Conservation (phyloP, 1,140 invertebrate genomes). For the Tigriopus japonicus region DNA sequence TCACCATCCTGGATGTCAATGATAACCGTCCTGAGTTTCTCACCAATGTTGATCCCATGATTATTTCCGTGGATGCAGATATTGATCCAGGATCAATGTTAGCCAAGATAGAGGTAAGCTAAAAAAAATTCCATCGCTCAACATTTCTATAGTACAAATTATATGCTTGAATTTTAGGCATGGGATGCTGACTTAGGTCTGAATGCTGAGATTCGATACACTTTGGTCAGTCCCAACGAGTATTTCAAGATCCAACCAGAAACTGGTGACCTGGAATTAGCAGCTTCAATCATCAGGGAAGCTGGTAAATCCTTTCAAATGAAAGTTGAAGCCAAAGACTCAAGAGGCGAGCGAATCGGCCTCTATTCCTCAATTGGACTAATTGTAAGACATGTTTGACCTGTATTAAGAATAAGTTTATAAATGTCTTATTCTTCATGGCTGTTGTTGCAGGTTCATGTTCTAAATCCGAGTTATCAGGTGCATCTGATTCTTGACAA, state of each 20-base stretch:
- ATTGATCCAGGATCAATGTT: neutral
- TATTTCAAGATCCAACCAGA: neutral
- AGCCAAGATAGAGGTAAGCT: neutral
- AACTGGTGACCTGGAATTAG: neutral
- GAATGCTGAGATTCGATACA: neutral
- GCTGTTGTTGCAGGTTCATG: neutral
- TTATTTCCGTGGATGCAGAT: neutral
- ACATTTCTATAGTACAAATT: too few relatives aligned
- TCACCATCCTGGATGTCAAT: constrained; percentile 71
- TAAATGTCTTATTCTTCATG: too few relatives aligned
- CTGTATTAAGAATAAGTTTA: too few relatives aligned
- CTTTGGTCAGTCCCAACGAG: neutral
- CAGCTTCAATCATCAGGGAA: neutral
- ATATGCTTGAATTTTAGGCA: too few relatives aligned
- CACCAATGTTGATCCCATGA: neutral
- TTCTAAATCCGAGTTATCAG: neutral
- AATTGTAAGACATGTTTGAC: too few relatives aligned
- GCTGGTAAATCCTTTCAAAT: neutral
- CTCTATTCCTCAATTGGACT: neutral
- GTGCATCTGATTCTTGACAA: neutral
- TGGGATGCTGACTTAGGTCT: neutral
- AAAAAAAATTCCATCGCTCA: too few relatives aligned
- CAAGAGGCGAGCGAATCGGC: neutral
- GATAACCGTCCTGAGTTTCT: constrained; percentile 82
- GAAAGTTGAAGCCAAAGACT: neutral